Conservation (phyloP, 2,113 vertebrate genomes). For the Thunnus maccoyii region DNA sequence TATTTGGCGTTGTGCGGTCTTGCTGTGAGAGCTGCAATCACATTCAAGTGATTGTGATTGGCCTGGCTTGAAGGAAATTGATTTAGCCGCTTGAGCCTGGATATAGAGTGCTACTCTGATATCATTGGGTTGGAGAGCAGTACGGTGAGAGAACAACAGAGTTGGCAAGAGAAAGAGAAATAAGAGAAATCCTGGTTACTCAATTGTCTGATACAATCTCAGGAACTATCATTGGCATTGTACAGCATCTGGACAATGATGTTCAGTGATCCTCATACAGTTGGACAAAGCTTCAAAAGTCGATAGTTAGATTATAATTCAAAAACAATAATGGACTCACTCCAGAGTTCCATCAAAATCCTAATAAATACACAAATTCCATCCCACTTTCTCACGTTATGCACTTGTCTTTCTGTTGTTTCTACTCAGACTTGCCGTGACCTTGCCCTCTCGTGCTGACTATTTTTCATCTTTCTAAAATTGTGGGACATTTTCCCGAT, state of each 20-base stretch:
- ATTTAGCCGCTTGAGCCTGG: conserved; percentile 54
- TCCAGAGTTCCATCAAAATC: neutral
- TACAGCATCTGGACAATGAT: neutral
- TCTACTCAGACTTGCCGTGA: neutral
- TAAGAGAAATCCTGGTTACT: conserved; percentile 9
- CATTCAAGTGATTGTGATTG: conserved; percentile 67
- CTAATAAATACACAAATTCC: neutral
- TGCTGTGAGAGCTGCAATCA: conserved; percentile 54
- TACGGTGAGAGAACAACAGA: conserved; percentile 19
- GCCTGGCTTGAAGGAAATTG: conserved; percentile 57
- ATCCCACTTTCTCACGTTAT: neutral
- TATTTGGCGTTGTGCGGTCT: conserved; percentile 33
- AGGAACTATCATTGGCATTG: conserved; percentile 4
- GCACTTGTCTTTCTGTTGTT: neutral
- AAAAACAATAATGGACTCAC: neutral
- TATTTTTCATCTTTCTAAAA: too few relatives aligned
- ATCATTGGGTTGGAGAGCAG: conserved; percentile 45
- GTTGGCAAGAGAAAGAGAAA: conserved; percentile 6
- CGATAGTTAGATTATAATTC: neutral
- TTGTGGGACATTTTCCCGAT: neutral
- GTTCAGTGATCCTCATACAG: neutral
- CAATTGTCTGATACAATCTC: conserved; percentile 1
- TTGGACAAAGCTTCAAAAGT: neutral
- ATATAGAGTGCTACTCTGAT: conserved; percentile 49
- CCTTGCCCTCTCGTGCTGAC: neutral